Conservation (phyloP, 2,888 invertebrate genomes). For the Parasteatoda lunata region DNA sequence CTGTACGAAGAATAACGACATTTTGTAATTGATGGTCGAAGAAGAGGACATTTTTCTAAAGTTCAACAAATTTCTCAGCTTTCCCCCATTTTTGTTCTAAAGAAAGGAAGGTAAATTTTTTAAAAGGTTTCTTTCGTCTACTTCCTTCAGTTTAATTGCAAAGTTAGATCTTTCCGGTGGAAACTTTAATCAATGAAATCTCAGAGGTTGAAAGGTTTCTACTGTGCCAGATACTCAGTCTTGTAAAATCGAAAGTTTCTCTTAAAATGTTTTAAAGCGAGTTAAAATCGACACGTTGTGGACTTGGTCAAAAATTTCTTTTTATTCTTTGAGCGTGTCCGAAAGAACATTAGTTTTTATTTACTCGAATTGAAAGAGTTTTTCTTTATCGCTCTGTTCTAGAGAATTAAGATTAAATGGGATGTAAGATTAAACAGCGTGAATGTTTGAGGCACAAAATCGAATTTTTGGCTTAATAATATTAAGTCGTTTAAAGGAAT, state of each 20-base stretch:
- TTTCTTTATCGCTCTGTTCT: no score
- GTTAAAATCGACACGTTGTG: conserved; percentile 45
- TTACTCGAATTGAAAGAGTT: not conserved
- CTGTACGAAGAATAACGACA: conserved; percentile 65
- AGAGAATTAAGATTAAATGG: no score
- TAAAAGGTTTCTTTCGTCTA: conserved; percentile 63
- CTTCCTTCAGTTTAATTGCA: conserved; percentile 55
- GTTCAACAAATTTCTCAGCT: conserved; percentile 10
- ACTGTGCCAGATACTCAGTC: conserved; percentile 9
- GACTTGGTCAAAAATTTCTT: conserved; percentile 10
- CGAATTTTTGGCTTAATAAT: no score
- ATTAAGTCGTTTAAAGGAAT: no score
- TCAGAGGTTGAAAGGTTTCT: conserved; percentile 32
- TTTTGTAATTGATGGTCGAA: conserved; percentile 44
- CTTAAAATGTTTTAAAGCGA: conserved; percentile 51
- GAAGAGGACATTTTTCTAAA: conserved; percentile 17
- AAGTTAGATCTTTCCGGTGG: conserved; percentile 25
- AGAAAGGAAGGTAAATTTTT: conserved; percentile 51
- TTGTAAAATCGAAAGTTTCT: conserved; percentile 40
- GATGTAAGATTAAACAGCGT: no score
- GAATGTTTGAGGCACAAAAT: no score
- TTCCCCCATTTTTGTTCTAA: not conserved
- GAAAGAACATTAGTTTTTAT: conserved; percentile 55
- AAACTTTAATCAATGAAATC: conserved; percentile 57
- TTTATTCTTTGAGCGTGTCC: conserved; percentile 4